These are phyloP conservation scores for Diplolepis rosae DNA, from an alignment of 2,888 invertebrate species.

Conservation along the genomic window DNA sequence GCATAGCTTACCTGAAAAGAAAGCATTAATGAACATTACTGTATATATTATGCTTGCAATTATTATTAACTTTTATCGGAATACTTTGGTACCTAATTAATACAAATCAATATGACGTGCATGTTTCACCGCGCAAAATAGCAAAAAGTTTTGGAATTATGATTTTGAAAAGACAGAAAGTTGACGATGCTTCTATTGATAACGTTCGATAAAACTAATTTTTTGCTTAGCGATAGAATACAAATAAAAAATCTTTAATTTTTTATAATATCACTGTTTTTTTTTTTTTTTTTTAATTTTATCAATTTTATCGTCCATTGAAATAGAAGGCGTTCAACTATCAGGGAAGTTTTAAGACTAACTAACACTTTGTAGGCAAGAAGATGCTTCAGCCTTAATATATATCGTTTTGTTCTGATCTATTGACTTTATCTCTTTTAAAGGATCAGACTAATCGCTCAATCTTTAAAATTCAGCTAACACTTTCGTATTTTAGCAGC, in stretches of 20 bases:
- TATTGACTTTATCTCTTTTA: conserved; percentile 18
- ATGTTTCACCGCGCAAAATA: conserved; percentile 46
- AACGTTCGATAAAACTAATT: conserved; percentile 6
- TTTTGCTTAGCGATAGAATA: neutral
- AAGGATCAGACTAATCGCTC: conserved; percentile 30
- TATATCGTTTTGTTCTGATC: conserved; percentile 26
- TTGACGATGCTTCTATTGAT: conserved; percentile 5
- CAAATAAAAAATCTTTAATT: neutral
- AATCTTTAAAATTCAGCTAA: conserved; percentile 22
- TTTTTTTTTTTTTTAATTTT: neutral
- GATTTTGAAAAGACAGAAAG: conserved; percentile 37
- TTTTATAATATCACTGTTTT: neutral
- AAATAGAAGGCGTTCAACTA: conserved; percentile 14
- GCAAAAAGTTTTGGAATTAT: conserved; percentile 48
- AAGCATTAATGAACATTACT: too few relatives aligned
- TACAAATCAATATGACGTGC: conserved; percentile 26
- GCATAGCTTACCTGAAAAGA: too few relatives aligned
- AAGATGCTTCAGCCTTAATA: conserved; percentile 28
- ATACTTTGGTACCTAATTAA: conserved; percentile 37
- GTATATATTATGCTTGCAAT: conserved; percentile 33
- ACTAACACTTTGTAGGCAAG: conserved; percentile 27
- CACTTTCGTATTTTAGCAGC: conserved; percentile 18
- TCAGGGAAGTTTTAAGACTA: conserved; percentile 30
- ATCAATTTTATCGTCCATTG: conserved; percentile 20
- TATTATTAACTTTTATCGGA: conserved; percentile 35